Evolutionary conservation across 2,797 vertebrate species (phyloP).

Genomic region (Choloepus didactylus): DNA sequence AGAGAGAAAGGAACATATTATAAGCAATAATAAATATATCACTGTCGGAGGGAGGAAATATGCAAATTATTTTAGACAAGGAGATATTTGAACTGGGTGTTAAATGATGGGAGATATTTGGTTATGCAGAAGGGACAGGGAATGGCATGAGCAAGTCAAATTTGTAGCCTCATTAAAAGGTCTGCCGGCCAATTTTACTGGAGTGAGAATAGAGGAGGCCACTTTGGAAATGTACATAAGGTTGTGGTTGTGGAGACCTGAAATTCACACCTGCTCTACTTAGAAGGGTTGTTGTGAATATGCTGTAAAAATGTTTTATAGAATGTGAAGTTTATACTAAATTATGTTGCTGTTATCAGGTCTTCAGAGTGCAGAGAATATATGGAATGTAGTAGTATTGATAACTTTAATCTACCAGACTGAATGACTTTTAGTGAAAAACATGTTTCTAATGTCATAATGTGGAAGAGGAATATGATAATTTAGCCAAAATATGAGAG

Average conservation of each 20-base stretch:
- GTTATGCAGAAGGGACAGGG: background rate
- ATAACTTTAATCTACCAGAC: background rate
- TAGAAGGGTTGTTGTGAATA: background rate
- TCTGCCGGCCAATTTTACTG: background rate
- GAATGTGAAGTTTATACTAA: background rate
- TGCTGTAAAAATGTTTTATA: background rate
- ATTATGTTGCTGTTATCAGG: background rate
- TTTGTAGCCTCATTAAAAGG: background rate
- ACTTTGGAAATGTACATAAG: background rate
- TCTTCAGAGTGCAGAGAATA: background rate
- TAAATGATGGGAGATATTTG: background rate
- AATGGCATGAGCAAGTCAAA: background rate
- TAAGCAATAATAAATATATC: background rate
- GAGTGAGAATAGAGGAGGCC: background rate
- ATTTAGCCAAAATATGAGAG: background rate
- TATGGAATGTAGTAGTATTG: background rate
- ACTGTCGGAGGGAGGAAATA: background rate
- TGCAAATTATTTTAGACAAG: background rate
- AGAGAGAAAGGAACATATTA: background rate
- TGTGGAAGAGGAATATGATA: background rate
- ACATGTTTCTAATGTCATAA: background rate
- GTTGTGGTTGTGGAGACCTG: background rate
- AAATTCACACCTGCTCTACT: background rate
- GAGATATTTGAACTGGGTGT: background rate
- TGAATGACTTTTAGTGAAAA: conserved; percentile 17